Evolutionary conservation across 2,888 invertebrate genomes (phyloP), one percentile per base, ranked within the genome.

Genomic region (Pristionchus fissidentatus): DNA sequence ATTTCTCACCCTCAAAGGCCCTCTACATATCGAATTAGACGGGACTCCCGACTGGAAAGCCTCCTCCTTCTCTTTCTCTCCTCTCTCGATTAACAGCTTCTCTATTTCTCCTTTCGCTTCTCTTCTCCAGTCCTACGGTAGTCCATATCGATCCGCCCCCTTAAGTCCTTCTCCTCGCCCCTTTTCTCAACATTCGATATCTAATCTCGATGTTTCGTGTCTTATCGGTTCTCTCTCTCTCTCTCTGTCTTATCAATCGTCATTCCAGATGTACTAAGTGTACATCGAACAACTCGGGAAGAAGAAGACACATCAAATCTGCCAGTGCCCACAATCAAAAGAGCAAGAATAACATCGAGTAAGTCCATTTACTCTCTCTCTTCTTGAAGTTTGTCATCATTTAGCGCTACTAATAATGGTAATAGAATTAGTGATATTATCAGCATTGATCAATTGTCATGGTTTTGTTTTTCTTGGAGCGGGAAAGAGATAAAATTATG

Each of bases 11-110:
- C n/a, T n/a, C n/a, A n/a, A 62, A n/a, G 29, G 29, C 13, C 22
- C 29, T 3, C 49, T 10, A 4, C 29, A 26, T 57, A 57, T 57
- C 57, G n/a, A 57, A 8, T n/a, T 57, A 15, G 22, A 7, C 57
- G 10, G 57, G 13, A 15, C 7, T n/a, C 13, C 49, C 10, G 10
- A 10, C 13, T 15, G 19, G 19, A 49, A 49, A 49, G 49, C 10
- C 10, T 49, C 49, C 13, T 49, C 49, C n/a, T n/a, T n/a, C n/a
- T n/a, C n/a, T n/a, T n/a, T n/a, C n/a, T n/a, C n/a, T n/a, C n/a
- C 66, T 38, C 22, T 57, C 57, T 66, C 32, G 66, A 66, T 75
- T 77, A 49, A 49, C 75, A 77, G 46, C n/a, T 32, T 41, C 75
- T 77, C 32, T 19, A 5, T 32, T 26, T 26, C 32, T 19, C 32